Base-by-base conservation (phyloP, 2,797 vertebrate species). In the Myotis findleyi region DNA sequence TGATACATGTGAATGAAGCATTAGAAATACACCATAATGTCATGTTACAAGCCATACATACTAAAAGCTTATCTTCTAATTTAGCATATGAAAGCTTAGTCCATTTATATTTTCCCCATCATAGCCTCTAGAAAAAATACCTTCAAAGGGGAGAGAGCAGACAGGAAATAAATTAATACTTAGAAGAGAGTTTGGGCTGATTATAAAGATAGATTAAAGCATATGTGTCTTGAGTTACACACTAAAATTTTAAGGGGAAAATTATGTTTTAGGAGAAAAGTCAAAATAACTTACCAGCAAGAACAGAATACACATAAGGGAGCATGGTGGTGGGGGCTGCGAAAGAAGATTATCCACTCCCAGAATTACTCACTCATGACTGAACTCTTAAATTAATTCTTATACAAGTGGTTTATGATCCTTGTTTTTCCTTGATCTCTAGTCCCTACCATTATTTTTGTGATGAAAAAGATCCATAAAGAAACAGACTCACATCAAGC, bases 181-280 rank as follows among this genome's bases (percentile, higher is more conserved):
- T 38, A 44, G 49, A 79, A 81, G 16, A 36, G n/a, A 85, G 17
- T n/a, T 66, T 41, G 25, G 5, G 23, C 11, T 72, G 72, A 84
- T 79, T 79, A 81, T 73, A 89, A 84, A 49, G 49, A 93, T 5
- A 11, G 51, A 13, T 21, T 84, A 36, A 2, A 38, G 68, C 2
- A 6, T 13, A 64, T 44, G 16, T 62, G 44, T 72, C 16, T 87
- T 80, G 27, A 85, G 30, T 38, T 66, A 66, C 33, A 90, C 41
- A 66, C 21, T 33, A 17, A 95, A 81, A 33, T 20, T 17, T 76
- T 85, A 66, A 47, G 23, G 13, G n/a, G n/a, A 71, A 93, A 84
- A 51, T 25, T n/a, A 66, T 49, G 12, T 69, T 87, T 77, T 25
- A 80, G 91, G 13, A 18, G n/a, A 82, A 68, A 88, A 49, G 7